Evolutionary conservation across 1,140 invertebrate genomes (phyloP).

Genomic region (Zaprionus capensis): DNA sequence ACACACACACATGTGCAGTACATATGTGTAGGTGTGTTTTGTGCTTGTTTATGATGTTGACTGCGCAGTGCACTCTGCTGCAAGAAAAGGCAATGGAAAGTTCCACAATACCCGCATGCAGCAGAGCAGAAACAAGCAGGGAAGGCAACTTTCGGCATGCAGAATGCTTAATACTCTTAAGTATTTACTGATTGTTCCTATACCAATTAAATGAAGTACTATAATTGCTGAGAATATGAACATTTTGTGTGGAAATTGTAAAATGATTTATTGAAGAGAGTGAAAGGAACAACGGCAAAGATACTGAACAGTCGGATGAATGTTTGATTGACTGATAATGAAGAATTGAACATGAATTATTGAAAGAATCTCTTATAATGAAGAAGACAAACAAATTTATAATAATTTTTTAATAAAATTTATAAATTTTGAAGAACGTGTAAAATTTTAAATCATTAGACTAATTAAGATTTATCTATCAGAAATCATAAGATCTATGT

Average conservation of each 20-base stretch:
- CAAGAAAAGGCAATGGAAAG: slow-evolving; percentile 77
- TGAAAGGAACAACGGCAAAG: neutral
- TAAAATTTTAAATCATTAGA: too few relatives aligned
- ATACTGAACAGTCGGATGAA: neutral
- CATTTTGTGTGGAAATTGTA: neutral
- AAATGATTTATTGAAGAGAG: neutral
- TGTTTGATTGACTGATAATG: neutral
- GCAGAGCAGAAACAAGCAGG: slow-evolving; percentile 3
- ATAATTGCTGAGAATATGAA: neutral
- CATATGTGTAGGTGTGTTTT: slow-evolving; percentile 4
- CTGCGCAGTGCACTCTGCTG: slow-evolving; percentile 48
- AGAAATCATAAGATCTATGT: neutral
- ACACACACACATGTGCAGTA: slow-evolving; percentile 13
- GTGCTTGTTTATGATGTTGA: slow-evolving; percentile 44
- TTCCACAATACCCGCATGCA: slow-evolving; percentile 69
- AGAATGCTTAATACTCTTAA: neutral
- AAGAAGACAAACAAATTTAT: too few relatives aligned
- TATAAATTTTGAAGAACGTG: too few relatives aligned
- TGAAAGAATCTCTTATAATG: too few relatives aligned
- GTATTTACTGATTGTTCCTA: neutral
- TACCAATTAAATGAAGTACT: neutral
- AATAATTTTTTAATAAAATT: too few relatives aligned
- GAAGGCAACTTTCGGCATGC: too few relatives aligned
- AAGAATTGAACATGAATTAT: neutral
- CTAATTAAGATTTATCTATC: neutral